These are phyloP conservation scores for Trichogramma dendrolimi DNA, from an alignment of 2,888 invertebrate species.

Conservation along the genomic window DNA sequence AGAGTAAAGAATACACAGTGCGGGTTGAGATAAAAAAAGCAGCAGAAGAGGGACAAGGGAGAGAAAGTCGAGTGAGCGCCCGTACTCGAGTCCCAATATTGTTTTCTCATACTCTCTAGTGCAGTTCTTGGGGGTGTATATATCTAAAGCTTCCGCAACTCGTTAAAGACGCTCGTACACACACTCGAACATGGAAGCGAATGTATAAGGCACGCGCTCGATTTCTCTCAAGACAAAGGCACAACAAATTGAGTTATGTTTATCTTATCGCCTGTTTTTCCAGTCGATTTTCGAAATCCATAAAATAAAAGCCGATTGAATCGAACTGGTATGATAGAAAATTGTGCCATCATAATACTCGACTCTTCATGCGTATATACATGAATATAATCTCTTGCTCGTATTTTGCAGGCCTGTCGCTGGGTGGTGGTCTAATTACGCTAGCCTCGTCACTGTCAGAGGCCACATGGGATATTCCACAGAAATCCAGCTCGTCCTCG, in stretches of 20 bases:
- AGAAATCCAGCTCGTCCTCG: conserved; percentile 43
- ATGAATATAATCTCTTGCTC: not conserved
- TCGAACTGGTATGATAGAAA: too few relatives aligned
- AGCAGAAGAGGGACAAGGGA: not conserved
- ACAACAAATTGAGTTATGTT: not conserved
- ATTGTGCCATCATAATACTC: too few relatives aligned
- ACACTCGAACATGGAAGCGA: not conserved
- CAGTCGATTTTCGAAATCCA: too few relatives aligned
- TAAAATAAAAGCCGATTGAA: too few relatives aligned
- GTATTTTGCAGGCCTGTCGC: conserved; percentile 57
- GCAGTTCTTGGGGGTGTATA: too few relatives aligned
- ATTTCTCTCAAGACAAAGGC: too few relatives aligned
- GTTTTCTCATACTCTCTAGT: conserved; percentile 23
- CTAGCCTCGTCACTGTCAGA: conserved; percentile 61
- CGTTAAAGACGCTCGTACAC: conserved; percentile 20
- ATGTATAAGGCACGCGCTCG: not conserved
- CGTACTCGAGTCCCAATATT: conserved; percentile 15
- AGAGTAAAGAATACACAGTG: not conserved
- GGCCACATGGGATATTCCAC: conserved; percentile 55
- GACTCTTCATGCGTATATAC: not conserved
- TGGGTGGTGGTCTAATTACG: conserved; percentile 60
- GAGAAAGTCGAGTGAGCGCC: not conserved
- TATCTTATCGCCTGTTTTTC: not conserved
- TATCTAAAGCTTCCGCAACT: conserved; percentile 22
- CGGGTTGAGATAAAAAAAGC: not conserved